Evolutionary conservation across 1,140 invertebrate genomes (phyloP), one percentile per base, ranked within the genome.

Genomic region (Meloidogyne exigua): DNA sequence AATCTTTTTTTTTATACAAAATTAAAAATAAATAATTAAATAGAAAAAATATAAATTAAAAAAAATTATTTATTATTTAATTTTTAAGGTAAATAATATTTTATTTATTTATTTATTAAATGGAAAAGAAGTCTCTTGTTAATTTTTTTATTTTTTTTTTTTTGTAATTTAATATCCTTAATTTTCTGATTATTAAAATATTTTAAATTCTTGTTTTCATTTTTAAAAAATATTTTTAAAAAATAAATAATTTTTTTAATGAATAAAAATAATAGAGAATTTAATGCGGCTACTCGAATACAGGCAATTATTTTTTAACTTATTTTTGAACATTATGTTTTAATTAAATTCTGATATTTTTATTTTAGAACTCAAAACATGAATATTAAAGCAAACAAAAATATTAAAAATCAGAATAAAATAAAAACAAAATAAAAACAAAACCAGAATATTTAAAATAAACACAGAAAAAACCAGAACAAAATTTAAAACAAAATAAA

Each of bases 201-300:
- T 2, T 68, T 36, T 7, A 68, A 68, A 68, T 26, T n/a, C 67
- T 42, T 28, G 18, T 68, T 68, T 11, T 68, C 23, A 21, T 25
- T 44, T 28, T 9, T 28, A 15, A 57, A 57, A 57, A 57, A 57
- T 57, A 57, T 57, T 57, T 49, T 49, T 49, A 18, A 18, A 3
- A 9, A n/a, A 39, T 7, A 9, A 39, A 39, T 39, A 32, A 32
- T 57, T n/a, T 57, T n/a, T n/a, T 57, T n/a, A 57, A 57, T 57
- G 49, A n/a, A 57, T 57, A 57, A 57, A n/a, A 57, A 57, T 57
- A n/a, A 57, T 57, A 57, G 49, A 57, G 49, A 57, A 57, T 57
- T 57, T 57, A 57, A 57, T 57, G 49, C 49, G 1, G 49, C 49
- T 57, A 4, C 21, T 57, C 18, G 18, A 57, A 57, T 57, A 57